Percentiles rank a stretch among this genome's conserved stretches.
Evolutionary conservation across 2,797 vertebrate genomes (phyloP).

Genomic region (Dendrocincla fuliginosa): DNA sequence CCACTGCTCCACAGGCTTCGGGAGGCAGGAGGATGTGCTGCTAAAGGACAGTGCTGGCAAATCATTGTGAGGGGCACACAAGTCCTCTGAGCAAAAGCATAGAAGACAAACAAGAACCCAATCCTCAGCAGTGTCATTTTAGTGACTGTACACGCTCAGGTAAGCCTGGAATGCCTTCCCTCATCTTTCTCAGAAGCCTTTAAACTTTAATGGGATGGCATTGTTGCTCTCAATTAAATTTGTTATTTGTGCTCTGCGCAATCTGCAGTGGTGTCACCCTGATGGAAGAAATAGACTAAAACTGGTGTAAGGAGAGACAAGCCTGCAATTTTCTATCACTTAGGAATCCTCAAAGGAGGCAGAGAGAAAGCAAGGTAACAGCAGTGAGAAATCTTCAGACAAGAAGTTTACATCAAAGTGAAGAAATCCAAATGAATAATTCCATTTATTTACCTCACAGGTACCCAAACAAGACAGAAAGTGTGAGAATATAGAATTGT

Average conservation of each 20-base stretch:
- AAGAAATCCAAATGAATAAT: not conserved
- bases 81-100: not conserved
- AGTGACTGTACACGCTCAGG: not conserved
- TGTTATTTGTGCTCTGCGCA: not conserved
- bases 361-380: not conserved
- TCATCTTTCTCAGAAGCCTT: not conserved
- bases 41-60: not conserved
- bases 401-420: not conserved
- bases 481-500: not conserved
- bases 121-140: not conserved
- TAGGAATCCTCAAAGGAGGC: not conserved
- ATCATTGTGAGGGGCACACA: accelerated
- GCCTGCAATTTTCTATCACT: not conserved
- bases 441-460: not conserved
- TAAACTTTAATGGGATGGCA: not conserved
- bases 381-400: not conserved
- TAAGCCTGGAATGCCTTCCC: not conserved
- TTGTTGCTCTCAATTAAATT: not conserved
- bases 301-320: not conserved
- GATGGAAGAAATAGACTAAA: not conserved
- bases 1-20: not conserved
- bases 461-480: not conserved
- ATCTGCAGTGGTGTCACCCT: not conserved
- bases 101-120: not conserved
- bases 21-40: not conserved